These are phyloP conservation scores for Macropus fuliginosus DNA, from an alignment of 2,797 vertebrate species.

Conservation along the genomic window DNA sequence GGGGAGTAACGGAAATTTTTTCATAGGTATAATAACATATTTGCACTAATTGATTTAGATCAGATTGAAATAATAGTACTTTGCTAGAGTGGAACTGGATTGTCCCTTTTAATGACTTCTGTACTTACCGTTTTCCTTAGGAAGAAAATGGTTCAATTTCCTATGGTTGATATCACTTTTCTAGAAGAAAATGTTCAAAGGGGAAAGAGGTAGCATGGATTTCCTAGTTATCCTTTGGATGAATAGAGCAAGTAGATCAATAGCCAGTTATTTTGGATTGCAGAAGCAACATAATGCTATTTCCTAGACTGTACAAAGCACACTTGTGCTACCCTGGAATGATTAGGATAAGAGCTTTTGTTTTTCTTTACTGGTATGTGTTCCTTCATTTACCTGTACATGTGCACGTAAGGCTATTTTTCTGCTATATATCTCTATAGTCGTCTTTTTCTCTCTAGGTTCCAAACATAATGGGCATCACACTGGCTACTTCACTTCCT, in stretches of 20 bases:
- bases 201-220: neutral
- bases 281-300: neutral
- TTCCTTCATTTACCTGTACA: neutral
- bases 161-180: neutral
- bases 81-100: neutral
- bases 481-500: neutral
- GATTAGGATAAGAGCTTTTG: conserved; percentile 6
- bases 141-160: neutral
- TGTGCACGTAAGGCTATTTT: neutral
- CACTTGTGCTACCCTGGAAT: neutral
- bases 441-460: neutral
- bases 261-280: neutral
- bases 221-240: neutral
- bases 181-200: neutral
- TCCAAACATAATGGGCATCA: neutral
- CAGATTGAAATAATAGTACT: conserved; percentile 18
- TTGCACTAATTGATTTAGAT: neutral
- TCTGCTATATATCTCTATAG: neutral
- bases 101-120: neutral
- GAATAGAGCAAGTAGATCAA: neutral
- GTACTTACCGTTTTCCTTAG: neutral
- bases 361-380: neutral
- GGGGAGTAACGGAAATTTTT: conserved; percentile 35
- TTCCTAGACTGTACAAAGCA: conserved; percentile 1
- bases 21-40: neutral